These are phyloP conservation scores for Ctenoplectra terminalis DNA, from an alignment of 1,140 invertebrate species.

Conservation along the genomic window DNA sequence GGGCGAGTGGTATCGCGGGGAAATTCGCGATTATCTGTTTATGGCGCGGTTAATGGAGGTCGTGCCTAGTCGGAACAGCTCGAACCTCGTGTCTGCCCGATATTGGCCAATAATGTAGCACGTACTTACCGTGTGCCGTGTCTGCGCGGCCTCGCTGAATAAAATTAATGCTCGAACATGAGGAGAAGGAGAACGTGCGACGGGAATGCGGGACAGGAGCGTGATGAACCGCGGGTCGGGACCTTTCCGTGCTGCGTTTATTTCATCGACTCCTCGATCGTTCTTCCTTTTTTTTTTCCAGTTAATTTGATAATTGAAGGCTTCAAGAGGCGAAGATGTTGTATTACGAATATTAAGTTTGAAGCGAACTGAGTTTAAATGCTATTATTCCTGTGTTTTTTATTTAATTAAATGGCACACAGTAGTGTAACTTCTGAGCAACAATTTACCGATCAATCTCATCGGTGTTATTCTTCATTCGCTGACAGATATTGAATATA, in stretches of 20 bases:
- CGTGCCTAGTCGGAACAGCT: conserved; percentile 62
- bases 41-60: conserved; percentile 75
- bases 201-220: conserved; percentile 45
- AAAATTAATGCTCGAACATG: conserved; percentile 58
- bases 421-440: no score
- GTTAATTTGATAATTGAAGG: not conserved
- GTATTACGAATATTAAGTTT: no score
- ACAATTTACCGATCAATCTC: no score
- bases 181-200: conserved; percentile 25
- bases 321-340: no score
- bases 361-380: no score
- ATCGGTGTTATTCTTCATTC: no score
- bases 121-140: conserved; percentile 56
- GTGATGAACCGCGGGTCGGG: conserved; percentile 28
- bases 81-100: conserved; percentile 56
- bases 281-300: not conserved
- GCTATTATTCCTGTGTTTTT: no score
- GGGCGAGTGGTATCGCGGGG: conserved; percentile 72
- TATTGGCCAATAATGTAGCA: conserved; percentile 67
- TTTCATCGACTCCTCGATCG: not conserved
- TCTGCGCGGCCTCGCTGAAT: conserved; percentile 35
- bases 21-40: conserved; percentile 80
- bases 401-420: no score
- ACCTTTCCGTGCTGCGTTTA: conserved; percentile 23
- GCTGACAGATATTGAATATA: no score